Conservation (phyloP, 2,888 invertebrate species). For the Leucoma salicis region DNA sequence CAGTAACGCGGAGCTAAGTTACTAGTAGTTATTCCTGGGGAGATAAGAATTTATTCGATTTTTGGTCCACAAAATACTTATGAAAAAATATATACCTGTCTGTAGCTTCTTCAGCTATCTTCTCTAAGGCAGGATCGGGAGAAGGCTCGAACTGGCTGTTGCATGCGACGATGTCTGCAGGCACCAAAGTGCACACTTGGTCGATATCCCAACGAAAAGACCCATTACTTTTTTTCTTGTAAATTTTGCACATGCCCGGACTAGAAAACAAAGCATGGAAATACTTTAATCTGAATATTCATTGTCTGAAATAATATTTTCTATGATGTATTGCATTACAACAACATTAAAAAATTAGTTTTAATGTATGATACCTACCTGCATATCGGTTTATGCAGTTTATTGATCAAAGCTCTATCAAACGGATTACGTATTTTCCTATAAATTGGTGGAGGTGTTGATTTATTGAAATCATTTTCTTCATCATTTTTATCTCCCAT, state of each 20-base stretch:
- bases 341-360: no score
- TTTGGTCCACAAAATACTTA: no score
- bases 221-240: constrained; percentile 63
- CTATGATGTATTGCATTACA: no score
- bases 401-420: constrained; percentile 84
- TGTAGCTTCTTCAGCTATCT: constrained; percentile 85
- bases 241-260: constrained; percentile 78
- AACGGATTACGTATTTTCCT: constrained; percentile 85
- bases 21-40: no score
- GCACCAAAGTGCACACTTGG: constrained; percentile 85
- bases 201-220: constrained; percentile 85
- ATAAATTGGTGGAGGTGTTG: constrained; percentile 64
- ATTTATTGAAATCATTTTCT: constrained; percentile 50
- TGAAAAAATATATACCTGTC: no score
- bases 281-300: no score
- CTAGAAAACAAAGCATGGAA: constrained; percentile 35
- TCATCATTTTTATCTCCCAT: constrained; percentile 68
- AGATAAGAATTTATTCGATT: no score
- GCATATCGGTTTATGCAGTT: constrained; percentile 86
- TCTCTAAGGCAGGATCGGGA: constrained; percentile 84
- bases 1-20: no score
- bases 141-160: constrained; percentile 83
- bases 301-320: no score
- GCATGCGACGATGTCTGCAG: constrained; percentile 86
- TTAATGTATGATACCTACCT: constrained; percentile 82